Conservation (phyloP, 2,888 invertebrate genomes). For the Herminia tarsipennalis region DNA sequence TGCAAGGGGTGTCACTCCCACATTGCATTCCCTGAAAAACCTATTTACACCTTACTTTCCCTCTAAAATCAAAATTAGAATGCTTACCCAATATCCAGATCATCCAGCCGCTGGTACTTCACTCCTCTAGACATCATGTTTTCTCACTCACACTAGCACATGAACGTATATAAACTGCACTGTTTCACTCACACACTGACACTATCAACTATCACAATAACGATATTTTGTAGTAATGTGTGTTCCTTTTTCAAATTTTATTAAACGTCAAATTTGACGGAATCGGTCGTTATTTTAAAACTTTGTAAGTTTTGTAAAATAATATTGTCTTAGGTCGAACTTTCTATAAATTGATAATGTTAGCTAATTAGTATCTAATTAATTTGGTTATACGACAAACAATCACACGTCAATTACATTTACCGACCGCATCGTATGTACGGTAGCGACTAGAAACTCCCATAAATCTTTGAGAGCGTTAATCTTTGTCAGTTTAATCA, state of each 20-base stretch:
- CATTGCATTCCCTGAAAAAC: no score
- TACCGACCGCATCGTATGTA: no score
- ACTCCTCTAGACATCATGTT: constrained; percentile 64
- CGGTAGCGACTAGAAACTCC: no score
- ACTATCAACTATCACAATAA: constrained; percentile 27
- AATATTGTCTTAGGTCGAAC: no score
- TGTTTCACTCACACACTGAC: constrained; percentile 40
- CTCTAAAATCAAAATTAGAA: constrained; percentile 1
- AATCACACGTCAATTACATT: no score
- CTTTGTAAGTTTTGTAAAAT: not conserved
- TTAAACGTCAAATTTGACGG: constrained; percentile 17
- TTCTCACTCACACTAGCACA: constrained; percentile 39
- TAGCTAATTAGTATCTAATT: no score
- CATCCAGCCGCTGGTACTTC: constrained; percentile 69
- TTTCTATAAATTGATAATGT: no score
- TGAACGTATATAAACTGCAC: constrained; percentile 15
- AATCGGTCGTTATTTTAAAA: constrained; percentile 13
- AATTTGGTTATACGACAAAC: no score
- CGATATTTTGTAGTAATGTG: constrained; percentile 22
- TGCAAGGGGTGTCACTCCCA: no score
- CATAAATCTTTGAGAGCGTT: no score
- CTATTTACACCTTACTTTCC: no score
- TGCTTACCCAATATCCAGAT: constrained; percentile 69
- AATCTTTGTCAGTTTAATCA: no score
- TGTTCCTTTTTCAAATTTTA: constrained; percentile 30